Base-by-base conservation (phyloP, 1,140 invertebrate species). In the Asbolus verrucosus region DNA sequence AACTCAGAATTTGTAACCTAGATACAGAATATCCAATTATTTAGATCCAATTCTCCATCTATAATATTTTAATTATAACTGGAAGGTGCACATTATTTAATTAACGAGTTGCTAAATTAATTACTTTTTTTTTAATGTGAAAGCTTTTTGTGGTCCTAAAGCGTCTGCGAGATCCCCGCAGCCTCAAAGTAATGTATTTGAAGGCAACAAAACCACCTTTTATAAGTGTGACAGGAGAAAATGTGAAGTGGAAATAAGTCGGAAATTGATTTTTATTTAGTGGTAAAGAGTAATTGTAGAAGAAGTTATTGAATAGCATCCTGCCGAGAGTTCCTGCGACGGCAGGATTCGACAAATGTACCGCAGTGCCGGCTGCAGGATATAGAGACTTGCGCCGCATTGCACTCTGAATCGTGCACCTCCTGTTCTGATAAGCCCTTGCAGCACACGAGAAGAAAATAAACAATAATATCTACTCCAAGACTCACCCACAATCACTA, bases 201-300 rank as follows among this genome's bases (percentile, higher is more conserved):
- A 54, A 54, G 46, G 46, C 46, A 21, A 54, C 46, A 27, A 54
- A 54, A 54, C 46, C 46, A 13, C 18, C 46, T 54, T 54, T 54
- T 54, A 54, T 54, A 21, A 54, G 46, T 27, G 46, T 62, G 59
- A 62, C 59, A 62, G 59, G 30, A 62, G 59, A 74, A 75, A 73
- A 61, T 72, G 65, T 65, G 63, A 61, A 67, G 70, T 76, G 71
- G 73, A 74, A 76, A 75, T 76, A 71, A 69, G 66, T 76, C 73
- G 75, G 75, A 76, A 76, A 76, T 76, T 75, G 75, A 76, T 76
- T 76, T 76, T 73, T 74, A 76, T 76, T 76, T 73, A 67, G 73
- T 63, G 71, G 75, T 73, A 72, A 70, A 71, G 71, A 73, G 69
- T 75, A 74, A 75, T 76, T 76, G 73, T 73, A 65, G 67, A 67